Percentiles rank a stretch among this genome's conserved stretches.
Evolutionary conservation across 2,797 vertebrate genomes (phyloP).

Genomic region (Hafferia zeledoni): DNA sequence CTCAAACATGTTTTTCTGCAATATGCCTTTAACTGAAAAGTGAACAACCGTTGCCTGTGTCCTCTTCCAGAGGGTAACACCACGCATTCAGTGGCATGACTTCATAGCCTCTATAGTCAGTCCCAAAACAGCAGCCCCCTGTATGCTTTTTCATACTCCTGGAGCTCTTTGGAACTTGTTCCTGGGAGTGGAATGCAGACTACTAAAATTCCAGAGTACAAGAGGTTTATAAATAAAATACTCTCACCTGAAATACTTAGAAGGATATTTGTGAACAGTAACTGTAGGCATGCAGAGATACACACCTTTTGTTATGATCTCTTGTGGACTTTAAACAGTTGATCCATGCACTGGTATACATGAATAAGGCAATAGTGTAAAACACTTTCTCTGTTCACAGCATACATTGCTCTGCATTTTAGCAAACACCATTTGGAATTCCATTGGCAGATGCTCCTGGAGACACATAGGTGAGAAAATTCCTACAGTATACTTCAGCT

Average conservation of each 20-base stretch:
- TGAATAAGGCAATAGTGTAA: not conserved
- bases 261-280: not conserved
- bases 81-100: not conserved
- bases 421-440: not conserved
- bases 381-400: not conserved
- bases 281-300: not conserved
- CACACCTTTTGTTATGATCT: not conserved
- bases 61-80: not conserved
- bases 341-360: not conserved
- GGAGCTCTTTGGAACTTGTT: constrained; percentile 14
- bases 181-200: constrained; percentile 31
- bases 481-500: not conserved
- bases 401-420: not conserved
- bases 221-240: constrained; percentile 36
- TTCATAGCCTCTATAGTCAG: not conserved
- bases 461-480: not conserved
- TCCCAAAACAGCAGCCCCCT: not conserved
- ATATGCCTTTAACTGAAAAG: not conserved
- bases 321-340: not conserved
- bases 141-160: not conserved
- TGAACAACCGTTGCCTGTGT: rapidly evolving
- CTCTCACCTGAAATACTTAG: constrained; percentile 2
- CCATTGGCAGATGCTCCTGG: not conserved
- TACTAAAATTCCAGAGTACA: constrained; percentile 25
- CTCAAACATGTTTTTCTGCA: rapidly evolving